Conservation (phyloP, 1,140 invertebrate species). For the Galleria mellonella region DNA sequence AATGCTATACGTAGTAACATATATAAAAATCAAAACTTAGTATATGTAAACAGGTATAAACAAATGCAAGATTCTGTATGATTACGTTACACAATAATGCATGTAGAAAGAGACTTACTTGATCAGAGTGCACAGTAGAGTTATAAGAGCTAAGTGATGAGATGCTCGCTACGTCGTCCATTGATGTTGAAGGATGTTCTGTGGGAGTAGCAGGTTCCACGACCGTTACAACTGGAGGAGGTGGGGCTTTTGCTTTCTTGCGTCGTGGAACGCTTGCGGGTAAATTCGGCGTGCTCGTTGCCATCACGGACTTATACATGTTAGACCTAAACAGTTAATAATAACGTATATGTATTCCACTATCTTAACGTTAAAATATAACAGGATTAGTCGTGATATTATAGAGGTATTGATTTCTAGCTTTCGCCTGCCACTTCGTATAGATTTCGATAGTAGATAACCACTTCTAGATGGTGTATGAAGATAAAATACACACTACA, state of each 20-base stretch:
- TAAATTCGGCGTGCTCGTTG: conserved; percentile 65
- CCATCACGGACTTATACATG: conserved; percentile 50
- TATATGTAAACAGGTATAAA: no score
- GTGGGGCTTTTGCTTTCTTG: conserved; percentile 55
- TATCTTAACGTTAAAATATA: no score
- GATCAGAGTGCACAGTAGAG: conserved; percentile 54
- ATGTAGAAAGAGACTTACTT: conserved; percentile 21
- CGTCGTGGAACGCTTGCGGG: conserved; percentile 42
- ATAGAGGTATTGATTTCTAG: no score
- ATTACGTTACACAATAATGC: neutral
- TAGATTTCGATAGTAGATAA: no score
- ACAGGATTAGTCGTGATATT: no score
- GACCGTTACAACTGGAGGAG: conserved; percentile 23
- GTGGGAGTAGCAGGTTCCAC: conserved; percentile 11
- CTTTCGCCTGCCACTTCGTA: no score
- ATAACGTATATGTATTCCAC: no score
- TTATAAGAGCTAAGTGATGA: conserved; percentile 58
- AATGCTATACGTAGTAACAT: no score
- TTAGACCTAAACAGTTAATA: conserved; percentile 19
- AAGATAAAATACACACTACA: no score
- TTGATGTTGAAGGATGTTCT: conserved; percentile 36
- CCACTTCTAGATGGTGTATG: no score
- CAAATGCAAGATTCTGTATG: no score
- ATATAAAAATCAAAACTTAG: no score
- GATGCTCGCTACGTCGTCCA: conserved; percentile 62